Evolutionary conservation across 2,113 vertebrate genomes (phyloP).

Genomic region (Eonycteris spelaea): DNA sequence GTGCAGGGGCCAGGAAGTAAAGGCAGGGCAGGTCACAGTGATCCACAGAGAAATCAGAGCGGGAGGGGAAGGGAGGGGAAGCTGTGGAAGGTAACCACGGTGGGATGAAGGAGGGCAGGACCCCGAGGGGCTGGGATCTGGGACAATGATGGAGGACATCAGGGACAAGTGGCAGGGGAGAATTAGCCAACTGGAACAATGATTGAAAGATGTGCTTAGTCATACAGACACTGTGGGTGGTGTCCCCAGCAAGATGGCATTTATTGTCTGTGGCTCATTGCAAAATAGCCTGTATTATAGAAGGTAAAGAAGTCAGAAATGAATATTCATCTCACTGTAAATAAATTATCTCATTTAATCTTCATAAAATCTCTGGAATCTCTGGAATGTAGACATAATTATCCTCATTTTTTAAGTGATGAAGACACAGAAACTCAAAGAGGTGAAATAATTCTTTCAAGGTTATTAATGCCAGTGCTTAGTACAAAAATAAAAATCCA

Average conservation of each 20-base stretch:
- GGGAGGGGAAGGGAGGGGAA: neutral
- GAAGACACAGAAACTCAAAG: neutral
- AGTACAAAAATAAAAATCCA: neutral
- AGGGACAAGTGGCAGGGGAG: neutral
- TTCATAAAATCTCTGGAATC: neutral
- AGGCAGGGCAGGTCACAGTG: neutral
- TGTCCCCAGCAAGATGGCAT: neutral
- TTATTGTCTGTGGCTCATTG: neutral
- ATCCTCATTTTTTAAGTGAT: neutral
- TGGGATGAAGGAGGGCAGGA: too few relatives aligned
- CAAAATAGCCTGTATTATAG: neutral
- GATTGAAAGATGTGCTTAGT: neutral
- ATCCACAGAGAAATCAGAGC: neutral
- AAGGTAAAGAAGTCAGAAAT: neutral
- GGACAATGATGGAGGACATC: too few relatives aligned
- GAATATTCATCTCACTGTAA: neutral
- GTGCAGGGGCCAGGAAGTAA: too few relatives aligned
- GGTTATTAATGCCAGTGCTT: neutral
- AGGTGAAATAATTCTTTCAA: neutral
- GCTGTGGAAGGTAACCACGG: too few relatives aligned
- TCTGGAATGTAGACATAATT: neutral
- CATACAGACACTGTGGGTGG: neutral
- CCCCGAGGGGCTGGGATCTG: neutral
- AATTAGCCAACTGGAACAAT: neutral
- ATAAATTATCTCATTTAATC: constrained; percentile 17